Conservation (phyloP, 2,113 vertebrate genomes). For the Forbesichthys agassizii region DNA sequence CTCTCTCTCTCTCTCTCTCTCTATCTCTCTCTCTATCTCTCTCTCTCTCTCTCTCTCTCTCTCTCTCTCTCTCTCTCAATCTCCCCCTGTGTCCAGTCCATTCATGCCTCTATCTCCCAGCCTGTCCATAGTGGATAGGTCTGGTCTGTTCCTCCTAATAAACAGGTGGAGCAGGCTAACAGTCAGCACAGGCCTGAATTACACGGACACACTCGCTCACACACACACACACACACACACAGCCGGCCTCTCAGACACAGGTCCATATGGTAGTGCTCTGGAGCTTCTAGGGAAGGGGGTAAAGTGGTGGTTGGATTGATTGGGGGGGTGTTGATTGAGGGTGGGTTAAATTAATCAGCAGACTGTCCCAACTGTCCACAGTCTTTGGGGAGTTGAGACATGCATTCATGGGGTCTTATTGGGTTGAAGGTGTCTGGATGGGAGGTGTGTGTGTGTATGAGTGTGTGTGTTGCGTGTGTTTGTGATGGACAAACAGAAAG, state of each 20-base stretch:
- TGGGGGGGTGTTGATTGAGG: conserved; percentile 34
- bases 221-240: conserved; percentile 53
- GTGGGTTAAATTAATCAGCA: conserved; percentile 70
- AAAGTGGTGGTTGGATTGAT: conserved; percentile 50
- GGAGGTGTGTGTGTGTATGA: not conserved
- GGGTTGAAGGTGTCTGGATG: conserved; percentile 28
- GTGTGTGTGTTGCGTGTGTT: conserved; percentile 13
- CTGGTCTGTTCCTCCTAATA: conserved; percentile 56
- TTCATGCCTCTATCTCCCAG: conserved; percentile 26
- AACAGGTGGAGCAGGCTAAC: conserved; percentile 70
- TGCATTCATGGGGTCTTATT: conserved; percentile 67
- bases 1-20: too few species aligned
- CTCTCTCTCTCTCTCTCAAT: not conserved
- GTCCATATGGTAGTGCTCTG: conserved; percentile 75
- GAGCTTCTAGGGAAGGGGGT: conserved; percentile 59
- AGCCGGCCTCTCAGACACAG: too few species aligned
- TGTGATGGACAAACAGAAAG: not conserved
- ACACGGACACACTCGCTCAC: conserved; percentile 27
- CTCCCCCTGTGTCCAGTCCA: conserved; percentile 18
- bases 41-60: conserved; percentile 11
- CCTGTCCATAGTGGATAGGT: conserved; percentile 43
- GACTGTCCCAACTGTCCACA: conserved; percentile 72
- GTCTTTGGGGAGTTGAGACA: conserved; percentile 72
- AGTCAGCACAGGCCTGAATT: conserved; percentile 46
- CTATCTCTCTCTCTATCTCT: not conserved